Conservation (phyloP, 2,113 vertebrate genomes). For the Bujurquina vittata region DNA sequence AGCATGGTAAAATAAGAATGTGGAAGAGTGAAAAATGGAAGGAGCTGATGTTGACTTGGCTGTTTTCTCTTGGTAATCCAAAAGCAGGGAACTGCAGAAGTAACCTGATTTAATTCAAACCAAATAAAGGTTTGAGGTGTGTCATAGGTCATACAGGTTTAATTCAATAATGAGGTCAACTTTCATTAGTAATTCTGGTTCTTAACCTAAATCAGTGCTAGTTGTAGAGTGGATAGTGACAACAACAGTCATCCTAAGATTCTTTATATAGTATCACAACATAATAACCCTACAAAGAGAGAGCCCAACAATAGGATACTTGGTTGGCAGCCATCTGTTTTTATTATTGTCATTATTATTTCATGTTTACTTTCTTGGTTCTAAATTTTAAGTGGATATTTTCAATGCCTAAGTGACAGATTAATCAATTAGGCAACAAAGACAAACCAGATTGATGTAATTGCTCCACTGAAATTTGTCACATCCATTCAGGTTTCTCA, state of each 20-base stretch:
- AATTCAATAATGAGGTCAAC: too few relatives aligned
- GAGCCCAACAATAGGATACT: too few relatives aligned
- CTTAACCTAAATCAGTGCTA: too few relatives aligned
- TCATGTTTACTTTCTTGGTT: neutral
- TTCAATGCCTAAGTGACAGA: neutral
- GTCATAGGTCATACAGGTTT: neutral
- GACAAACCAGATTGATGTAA: neutral
- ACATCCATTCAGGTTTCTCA: neutral
- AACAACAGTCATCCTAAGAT: too few relatives aligned
- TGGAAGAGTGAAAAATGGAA: too few relatives aligned
- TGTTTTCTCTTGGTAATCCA: neutral
- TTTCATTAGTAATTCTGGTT: too few relatives aligned
- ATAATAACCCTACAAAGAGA: too few relatives aligned
- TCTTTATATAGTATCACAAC: too few relatives aligned
- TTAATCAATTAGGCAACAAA: neutral
- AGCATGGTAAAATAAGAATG: neutral
- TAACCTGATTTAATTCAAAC: neutral
- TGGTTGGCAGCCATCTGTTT: too few relatives aligned
- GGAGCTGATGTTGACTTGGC: neutral
- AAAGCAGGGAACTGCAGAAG: neutral
- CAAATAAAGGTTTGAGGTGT: neutral
- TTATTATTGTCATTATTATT: too few relatives aligned
- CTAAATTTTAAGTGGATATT: neutral
- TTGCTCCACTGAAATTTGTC: neutral
- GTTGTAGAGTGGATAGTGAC: too few relatives aligned